phyloP scores from a whole-genome alignment of 1,140 invertebrate genomes.

The Acyrthosiphon pisum region DNA sequence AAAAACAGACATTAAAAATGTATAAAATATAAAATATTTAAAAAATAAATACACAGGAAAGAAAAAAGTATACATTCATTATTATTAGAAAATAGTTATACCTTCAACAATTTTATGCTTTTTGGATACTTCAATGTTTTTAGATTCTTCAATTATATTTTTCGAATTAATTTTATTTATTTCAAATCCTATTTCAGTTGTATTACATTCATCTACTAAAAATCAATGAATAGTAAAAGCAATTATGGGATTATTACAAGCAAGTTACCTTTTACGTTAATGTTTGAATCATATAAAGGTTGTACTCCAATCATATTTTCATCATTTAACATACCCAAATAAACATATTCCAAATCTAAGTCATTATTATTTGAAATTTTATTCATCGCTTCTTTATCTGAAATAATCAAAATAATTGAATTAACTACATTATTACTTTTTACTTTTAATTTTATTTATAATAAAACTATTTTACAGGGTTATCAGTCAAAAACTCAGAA shows the following conservation, averaged over 20 bases:
- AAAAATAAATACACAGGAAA: too few species aligned
- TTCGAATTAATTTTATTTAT: neutral
- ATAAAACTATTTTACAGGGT: neutral
- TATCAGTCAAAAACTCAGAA: neutral
- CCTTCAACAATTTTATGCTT: neutral
- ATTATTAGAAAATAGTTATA: neutral
- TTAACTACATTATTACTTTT: too few species aligned
- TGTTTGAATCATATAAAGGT: neutral
- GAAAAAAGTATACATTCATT: neutral
- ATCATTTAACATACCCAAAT: constrained; percentile 6
- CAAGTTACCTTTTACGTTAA: neutral
- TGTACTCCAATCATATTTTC: neutral
- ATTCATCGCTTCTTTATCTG: neutral
- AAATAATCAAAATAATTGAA: neutral
- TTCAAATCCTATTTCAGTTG: neutral
- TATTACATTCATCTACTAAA: neutral
- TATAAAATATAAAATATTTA: neutral
- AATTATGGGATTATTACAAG: neutral
- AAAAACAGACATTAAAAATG: neutral
- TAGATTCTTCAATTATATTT: neutral
- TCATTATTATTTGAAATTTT: constrained; percentile 2
- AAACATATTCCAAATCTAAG: neutral
- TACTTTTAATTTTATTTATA: neutral
- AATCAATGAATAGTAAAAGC: neutral
- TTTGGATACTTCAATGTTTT: neutral